A percentile compares a stretch with the other conserved stretches of the same genome.
These are phyloP conservation scores for Artemia sinica DNA, from an alignment of 2,888 invertebrate genomes.

Conservation along the genomic window DNA sequence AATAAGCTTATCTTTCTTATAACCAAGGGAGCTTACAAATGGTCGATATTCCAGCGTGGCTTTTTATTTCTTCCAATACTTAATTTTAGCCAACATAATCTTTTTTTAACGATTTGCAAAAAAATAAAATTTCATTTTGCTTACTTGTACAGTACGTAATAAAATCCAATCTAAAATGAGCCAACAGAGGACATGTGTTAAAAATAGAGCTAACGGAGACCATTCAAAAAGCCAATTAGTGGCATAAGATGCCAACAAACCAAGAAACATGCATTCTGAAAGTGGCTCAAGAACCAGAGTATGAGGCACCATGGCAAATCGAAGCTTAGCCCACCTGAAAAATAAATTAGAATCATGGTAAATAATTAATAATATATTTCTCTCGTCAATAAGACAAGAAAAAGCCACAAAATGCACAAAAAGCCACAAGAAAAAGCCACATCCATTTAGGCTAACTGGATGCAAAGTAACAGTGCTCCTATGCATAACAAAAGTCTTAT, in stretches of 20 bases:
- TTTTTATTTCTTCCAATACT: not conserved
- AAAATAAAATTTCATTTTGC: slow-evolving; percentile 5
- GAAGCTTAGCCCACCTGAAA: slow-evolving; percentile 74
- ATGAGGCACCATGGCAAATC: slow-evolving; percentile 86
- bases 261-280: slow-evolving; percentile 82
- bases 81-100: not conserved
- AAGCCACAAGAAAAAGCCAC: slow-evolving; percentile 32
- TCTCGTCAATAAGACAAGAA: too few species aligned
- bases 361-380: too few species aligned
- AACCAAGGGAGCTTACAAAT: too few species aligned
- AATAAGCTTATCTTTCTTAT: too few species aligned
- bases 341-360: slow-evolving; percentile 13
- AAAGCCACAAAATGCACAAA: slow-evolving; percentile 27
- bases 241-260: slow-evolving; percentile 79
- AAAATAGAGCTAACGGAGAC: slow-evolving; percentile 75
- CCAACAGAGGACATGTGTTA: slow-evolving; percentile 84
- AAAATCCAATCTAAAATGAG: slow-evolving; percentile 89
- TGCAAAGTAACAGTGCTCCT: not conserved
- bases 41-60: not conserved
- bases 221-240: slow-evolving; percentile 60
- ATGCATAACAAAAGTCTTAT: too few species aligned
- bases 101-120: not conserved
- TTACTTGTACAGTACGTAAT: slow-evolving; percentile 62
- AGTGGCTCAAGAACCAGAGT: slow-evolving; percentile 81
- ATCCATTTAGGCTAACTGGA: not conserved